Conservation (phyloP, 2,113 vertebrate species). For the Phrynosoma blainvillii region DNA sequence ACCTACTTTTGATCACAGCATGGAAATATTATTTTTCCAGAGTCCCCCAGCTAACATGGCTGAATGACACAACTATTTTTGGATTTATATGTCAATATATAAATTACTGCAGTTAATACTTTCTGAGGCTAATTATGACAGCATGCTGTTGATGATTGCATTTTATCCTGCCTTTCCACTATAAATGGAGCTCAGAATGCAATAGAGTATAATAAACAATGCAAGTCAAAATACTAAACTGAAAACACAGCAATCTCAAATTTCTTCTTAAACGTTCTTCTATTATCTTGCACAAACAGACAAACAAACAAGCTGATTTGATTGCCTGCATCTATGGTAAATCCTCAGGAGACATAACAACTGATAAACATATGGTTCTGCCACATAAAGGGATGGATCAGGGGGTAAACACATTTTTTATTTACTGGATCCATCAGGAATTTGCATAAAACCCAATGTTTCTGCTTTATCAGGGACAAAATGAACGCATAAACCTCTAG, state of each 20-base stretch:
- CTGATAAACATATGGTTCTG: fast-evolving
- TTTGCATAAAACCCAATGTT: not conserved
- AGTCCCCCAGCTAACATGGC: too few species aligned
- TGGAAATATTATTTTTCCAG: too few species aligned
- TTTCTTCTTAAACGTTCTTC: not conserved
- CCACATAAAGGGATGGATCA: not conserved
- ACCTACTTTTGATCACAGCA: not conserved
- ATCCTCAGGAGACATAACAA: not conserved
- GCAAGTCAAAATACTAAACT: too few species aligned
- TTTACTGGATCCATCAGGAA: not conserved
- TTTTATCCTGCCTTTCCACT: too few species aligned
- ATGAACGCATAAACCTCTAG: not conserved
- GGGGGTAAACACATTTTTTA: not conserved
- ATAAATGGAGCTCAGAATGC: too few species aligned
- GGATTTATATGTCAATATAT: too few species aligned
- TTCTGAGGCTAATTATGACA: too few species aligned
- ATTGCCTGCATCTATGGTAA: not conserved
- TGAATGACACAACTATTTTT: too few species aligned
- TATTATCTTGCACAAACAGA: too few species aligned
- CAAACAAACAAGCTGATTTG: not conserved
- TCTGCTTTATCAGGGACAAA: not conserved
- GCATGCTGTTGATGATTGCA: too few species aligned
- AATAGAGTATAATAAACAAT: too few species aligned
- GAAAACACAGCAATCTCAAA: not conserved
- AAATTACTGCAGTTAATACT: too few species aligned